Base-by-base conservation (phyloP, 92 coral and sea anemone species). In the Bergia puertoricense region DNA sequence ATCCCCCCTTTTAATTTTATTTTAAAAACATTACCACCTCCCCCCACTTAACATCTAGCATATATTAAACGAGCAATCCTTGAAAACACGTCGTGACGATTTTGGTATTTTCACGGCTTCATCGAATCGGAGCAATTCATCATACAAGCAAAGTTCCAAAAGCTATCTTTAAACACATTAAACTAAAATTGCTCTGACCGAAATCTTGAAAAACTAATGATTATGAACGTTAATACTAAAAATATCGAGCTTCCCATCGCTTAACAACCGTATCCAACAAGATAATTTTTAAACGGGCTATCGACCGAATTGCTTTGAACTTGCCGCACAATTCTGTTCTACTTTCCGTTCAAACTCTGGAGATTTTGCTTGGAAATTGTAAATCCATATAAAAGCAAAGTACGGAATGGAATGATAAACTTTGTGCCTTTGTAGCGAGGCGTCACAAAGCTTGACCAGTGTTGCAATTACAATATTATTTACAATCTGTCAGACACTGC, bases 381-480 rank as follows among this genome's bases (percentile, higher is more conserved):
- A 18, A 20, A 18, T 62, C 69, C 8, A 62, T 54, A 54, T 13
- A 13, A 11, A 54, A 54, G 59, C 59, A 62, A 62, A 62, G 69
- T 4, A 18, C 8, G 23, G 69, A 62, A 62, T 15, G 69, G 69
- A 13, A 82, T 54, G 59, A 13, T 10, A 54, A 1, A 2, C 51
- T 46, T 46, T 46, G 51, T 46, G 2, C 3, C 51, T 46, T 46
- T 46, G 51, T 46, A 10, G 51, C 51, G 51, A 46, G 51, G 51
- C 51, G 16, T 54, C 59, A 18, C 15, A n/a, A 44, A 81, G 54
- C 74, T 43, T 45, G 39, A 54, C 77, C 43, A 13, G 18, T 85
- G 80, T 69, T 69, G 88, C 80, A 85, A 69, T 85, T 45, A 82
- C 69, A 62, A 48, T 62, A 40, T 38, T 48, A 68, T 40, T 85